Evolutionary conservation across 2,113 vertebrate genomes (phyloP).

Genomic region (Solenodon paradoxus): DNA sequence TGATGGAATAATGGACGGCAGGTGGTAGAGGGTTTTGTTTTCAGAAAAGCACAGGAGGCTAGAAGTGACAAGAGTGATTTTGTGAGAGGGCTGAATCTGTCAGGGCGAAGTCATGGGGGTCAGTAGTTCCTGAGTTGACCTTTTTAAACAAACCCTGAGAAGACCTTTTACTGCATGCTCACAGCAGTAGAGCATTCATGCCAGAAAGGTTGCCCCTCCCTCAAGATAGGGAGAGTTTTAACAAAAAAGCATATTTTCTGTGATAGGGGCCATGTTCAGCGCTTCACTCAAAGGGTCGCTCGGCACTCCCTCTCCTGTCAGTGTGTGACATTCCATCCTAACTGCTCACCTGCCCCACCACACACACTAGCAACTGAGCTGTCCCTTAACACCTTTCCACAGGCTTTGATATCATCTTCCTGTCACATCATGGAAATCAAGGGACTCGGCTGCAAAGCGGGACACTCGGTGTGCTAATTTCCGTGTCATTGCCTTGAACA

Average conservation of each 20-base stretch:
- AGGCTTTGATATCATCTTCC: constrained; percentile 43
- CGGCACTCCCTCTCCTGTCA: constrained; percentile 50
- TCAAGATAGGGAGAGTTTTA: constrained; percentile 2
- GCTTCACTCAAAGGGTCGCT: not conserved
- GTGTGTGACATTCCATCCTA: not conserved
- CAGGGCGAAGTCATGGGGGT: constrained; percentile 69
- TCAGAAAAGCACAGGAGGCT: constrained; percentile 61
- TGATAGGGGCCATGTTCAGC: not conserved
- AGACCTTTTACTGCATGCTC: constrained; percentile 61
- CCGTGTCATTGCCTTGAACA: not conserved
- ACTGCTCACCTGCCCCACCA: constrained; percentile 37
- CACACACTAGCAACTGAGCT: not conserved
- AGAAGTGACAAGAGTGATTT: constrained; percentile 67
- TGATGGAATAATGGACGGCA: constrained; percentile 65
- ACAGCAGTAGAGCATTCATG: constrained; percentile 55
- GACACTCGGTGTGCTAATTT: not conserved
- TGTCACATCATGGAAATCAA: constrained; percentile 53
- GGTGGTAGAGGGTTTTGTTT: constrained; percentile 73
- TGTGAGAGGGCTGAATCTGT: constrained; percentile 67
- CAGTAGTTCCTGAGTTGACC: constrained; percentile 73
- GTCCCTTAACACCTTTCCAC: constrained; percentile 4
- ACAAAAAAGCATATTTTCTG: constrained; percentile 58
- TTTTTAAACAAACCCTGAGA: constrained; percentile 75
- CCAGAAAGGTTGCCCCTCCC: constrained; percentile 53
- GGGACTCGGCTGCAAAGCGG: not conserved